Conservation (phyloP, 1,140 invertebrate genomes). For the Lasioglossum albipes region DNA sequence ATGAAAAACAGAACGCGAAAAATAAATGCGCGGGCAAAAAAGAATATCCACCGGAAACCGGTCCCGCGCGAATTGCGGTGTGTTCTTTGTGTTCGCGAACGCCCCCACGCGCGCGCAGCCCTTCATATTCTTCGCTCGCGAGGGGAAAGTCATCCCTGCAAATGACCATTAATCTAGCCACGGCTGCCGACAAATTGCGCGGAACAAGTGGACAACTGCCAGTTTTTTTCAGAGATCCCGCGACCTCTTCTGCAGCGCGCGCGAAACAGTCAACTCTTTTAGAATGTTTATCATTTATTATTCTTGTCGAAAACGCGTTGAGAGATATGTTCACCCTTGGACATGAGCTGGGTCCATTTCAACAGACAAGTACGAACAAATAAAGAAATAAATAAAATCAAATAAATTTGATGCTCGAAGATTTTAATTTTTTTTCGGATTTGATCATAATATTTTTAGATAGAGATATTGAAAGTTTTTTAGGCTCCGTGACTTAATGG, state of each 20-base stretch:
- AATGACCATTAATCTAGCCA: constrained; percentile 49
- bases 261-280: neutral
- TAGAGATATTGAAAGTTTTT: no score
- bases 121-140: constrained; percentile 1
- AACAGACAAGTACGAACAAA: no score
- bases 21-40: constrained; percentile 36
- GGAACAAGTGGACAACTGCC: constrained; percentile 13
- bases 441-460: no score
- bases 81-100: constrained; percentile 13
- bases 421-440: no score
- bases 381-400: no score
- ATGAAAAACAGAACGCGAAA: constrained; percentile 40
- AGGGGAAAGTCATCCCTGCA: constrained; percentile 11
- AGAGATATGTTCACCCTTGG: no score
- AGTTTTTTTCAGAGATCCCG: neutral
- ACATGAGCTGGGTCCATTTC: no score
- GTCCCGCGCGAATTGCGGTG: constrained; percentile 19
- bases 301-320: no score
- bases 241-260: neutral
- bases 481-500: no score
- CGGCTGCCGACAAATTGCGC: constrained; percentile 30
- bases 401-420: no score
- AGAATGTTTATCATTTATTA: no score
- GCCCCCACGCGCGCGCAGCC: neutral
- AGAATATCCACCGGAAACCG: constrained; percentile 32